These are phyloP conservation scores for Epsilonema sp. DNA, from an alignment of 2,888 invertebrate species.

Conservation along the genomic window DNA sequence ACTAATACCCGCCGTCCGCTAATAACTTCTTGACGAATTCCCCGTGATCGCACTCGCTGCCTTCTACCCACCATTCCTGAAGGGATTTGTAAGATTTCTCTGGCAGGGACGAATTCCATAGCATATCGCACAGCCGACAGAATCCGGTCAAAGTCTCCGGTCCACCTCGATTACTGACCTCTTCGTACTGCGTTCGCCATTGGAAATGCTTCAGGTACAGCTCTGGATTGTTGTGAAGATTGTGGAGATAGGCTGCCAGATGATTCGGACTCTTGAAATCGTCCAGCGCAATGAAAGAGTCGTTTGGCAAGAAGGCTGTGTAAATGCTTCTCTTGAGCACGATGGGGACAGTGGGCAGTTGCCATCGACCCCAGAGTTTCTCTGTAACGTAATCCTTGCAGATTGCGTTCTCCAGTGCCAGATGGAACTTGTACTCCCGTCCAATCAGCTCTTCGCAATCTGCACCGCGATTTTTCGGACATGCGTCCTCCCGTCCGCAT, in stretches of 20 bases:
- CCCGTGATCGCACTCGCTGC: too few species aligned
- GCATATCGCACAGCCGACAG: too few species aligned
- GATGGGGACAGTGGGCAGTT: not conserved
- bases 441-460: constrained; percentile 2
- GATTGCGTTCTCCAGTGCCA: constrained; percentile 8
- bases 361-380: constrained; percentile 6
- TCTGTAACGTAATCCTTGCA: constrained; percentile 9
- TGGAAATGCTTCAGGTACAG: constrained; percentile 29
- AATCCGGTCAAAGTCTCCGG: too few species aligned
- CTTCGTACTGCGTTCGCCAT: too few species aligned
- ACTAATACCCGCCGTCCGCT: too few species aligned
- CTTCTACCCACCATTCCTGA: too few species aligned
- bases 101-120: too few species aligned
- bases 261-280: constrained; percentile 27
- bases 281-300: constrained; percentile 29
- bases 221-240: constrained; percentile 26
- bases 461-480: not conserved
- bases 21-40: too few species aligned
- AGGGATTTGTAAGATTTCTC: too few species aligned
- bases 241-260: constrained; percentile 27
- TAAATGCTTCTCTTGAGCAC: constrained; percentile 36
- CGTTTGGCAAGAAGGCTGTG: constrained; percentile 17
- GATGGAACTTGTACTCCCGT: constrained; percentile 2
- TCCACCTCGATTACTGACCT: too few species aligned
- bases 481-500: not conserved